phyloP scores from a whole-genome alignment of 2,888 invertebrate genomes.

The Cosmia pyralina region DNA sequence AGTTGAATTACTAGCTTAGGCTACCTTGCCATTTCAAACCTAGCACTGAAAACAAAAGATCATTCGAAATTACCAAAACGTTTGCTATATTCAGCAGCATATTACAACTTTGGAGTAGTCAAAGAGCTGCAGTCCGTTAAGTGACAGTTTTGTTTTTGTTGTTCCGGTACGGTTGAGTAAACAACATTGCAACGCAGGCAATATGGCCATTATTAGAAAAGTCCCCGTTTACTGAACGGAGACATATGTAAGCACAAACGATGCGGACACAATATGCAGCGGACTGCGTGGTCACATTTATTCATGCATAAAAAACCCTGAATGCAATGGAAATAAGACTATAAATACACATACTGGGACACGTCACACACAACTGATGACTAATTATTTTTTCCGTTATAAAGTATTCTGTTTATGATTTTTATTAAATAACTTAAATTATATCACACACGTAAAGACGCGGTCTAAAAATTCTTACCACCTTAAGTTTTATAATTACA shows the following conservation, averaged over 20 bases:
- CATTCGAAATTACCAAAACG: background rate
- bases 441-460: background rate
- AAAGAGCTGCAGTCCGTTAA: background rate
- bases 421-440: constrained; percentile 26
- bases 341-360: constrained; percentile 32
- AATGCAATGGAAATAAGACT: constrained; percentile 38
- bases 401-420: constrained; percentile 25
- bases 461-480: no score
- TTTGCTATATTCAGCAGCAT: background rate
- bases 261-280: constrained; percentile 11
- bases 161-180: background rate
- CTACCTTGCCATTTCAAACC: background rate
- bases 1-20: background rate
- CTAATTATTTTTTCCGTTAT: constrained; percentile 34
- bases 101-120: background rate
- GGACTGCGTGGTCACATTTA: constrained; percentile 26
- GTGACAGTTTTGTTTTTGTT: constrained; percentile 7
- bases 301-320: constrained; percentile 44
- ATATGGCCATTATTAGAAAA: constrained; percentile 4
- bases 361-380: constrained; percentile 44
- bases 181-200: background rate
- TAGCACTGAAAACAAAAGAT: background rate
- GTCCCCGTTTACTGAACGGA: constrained; percentile 19
- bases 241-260: constrained; percentile 6
- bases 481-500: no score